phyloP scores from a whole-genome alignment of 2,888 invertebrate species.

The Ctena decussata region DNA sequence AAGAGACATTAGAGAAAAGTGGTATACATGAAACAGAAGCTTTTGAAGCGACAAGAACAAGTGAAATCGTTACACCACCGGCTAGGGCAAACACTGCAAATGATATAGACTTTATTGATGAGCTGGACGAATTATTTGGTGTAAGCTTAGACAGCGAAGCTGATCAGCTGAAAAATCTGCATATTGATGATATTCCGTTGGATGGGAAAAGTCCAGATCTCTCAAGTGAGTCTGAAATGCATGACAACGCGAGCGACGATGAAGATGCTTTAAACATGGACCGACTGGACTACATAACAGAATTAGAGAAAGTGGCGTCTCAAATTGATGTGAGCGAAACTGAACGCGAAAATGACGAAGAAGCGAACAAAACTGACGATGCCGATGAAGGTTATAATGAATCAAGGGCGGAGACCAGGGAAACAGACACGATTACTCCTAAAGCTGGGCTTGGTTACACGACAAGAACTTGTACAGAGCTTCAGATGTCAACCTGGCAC shows the following conservation, averaged over 20 bases:
- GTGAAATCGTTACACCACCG: slow-evolving; percentile 38
- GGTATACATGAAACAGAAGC: slow-evolving; percentile 15
- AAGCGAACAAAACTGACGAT: not conserved
- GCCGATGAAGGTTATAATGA: slow-evolving; percentile 5
- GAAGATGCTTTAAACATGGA: not conserved
- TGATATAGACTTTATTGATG: not conserved
- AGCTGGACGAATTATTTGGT: not conserved
- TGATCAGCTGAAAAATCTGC: not conserved
- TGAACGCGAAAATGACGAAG: not conserved
- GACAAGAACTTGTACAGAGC: slow-evolving; percentile 38
- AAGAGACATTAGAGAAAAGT: not conserved
- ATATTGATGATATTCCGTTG: slow-evolving; percentile 3
- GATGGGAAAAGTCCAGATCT: slow-evolving; percentile 1
- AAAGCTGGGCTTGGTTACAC: slow-evolving; percentile 37
- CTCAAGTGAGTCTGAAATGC: not conserved
- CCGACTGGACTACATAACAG: not conserved
- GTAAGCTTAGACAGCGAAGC: not conserved
- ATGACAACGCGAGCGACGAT: not conserved
- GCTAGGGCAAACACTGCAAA: slow-evolving; percentile 38
- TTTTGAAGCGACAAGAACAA: not conserved
- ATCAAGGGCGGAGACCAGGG: not conserved
- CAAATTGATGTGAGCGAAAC: not conserved
- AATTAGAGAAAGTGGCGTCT: slow-evolving; percentile 9
- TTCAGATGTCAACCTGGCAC: slow-evolving; percentile 48
- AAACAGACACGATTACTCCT: not conserved